Evolutionary conservation across 2,888 invertebrate genomes (phyloP).

Genomic region (Amiota minor): DNA sequence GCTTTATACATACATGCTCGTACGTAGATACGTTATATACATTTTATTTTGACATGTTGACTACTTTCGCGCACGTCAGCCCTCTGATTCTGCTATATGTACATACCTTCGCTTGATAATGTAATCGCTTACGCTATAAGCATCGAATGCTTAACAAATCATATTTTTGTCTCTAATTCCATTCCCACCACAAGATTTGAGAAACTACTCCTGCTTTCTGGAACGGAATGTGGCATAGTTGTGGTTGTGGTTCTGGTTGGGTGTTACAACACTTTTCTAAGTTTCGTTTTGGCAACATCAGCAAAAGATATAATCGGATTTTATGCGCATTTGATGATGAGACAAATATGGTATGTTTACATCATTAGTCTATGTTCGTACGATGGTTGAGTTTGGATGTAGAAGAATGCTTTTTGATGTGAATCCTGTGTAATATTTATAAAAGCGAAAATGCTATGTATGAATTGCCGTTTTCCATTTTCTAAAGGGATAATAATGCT

Average conservation of each 20-base stretch:
- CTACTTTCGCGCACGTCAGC: neutral
- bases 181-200: neutral
- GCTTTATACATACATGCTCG: neutral
- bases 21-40: too few relatives aligned
- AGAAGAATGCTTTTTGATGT: too few relatives aligned
- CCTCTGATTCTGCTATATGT: neutral
- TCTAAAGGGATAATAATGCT: too few relatives aligned
- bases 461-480: too few relatives aligned
- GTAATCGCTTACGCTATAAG: constrained; percentile 12
- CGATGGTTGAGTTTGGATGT: too few relatives aligned
- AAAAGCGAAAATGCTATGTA: too few relatives aligned
- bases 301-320: constrained; percentile 43
- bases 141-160: constrained; percentile 12
- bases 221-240: neutral
- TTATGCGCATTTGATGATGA: constrained; percentile 54
- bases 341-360: constrained; percentile 49
- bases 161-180: constrained; percentile 9
- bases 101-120: neutral
- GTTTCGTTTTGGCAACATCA: constrained; percentile 2
- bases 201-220: too few relatives aligned
- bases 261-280: constrained; percentile 4
- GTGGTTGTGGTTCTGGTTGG: neutral
- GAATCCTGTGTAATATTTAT: too few relatives aligned
- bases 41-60: too few relatives aligned
- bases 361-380: too few relatives aligned